These are phyloP conservation scores for Diglossa brunneiventris DNA, from an alignment of 2,113 vertebrate genomes.

Conservation along the genomic window DNA sequence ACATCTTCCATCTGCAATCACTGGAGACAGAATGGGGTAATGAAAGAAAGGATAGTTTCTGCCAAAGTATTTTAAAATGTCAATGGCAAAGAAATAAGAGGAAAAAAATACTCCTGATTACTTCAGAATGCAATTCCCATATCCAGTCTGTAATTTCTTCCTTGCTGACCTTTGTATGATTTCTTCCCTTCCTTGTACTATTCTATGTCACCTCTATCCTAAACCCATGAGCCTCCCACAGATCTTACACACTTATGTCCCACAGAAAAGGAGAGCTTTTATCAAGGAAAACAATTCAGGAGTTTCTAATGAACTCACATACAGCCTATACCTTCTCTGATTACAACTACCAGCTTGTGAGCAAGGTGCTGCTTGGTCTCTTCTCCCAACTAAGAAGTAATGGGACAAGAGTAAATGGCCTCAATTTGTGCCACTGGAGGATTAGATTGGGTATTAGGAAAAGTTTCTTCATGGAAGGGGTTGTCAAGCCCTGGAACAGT, in stretches of 20 bases:
- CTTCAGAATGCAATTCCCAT: neutral
- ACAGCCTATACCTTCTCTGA: neutral
- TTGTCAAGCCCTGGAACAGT: neutral
- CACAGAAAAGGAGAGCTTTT: neutral
- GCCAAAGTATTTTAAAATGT: neutral
- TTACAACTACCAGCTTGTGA: neutral
- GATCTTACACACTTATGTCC: neutral
- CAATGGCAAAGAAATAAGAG: neutral
- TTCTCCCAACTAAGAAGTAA: neutral
- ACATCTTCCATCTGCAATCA: neutral
- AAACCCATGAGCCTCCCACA: neutral
- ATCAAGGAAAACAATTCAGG: neutral
- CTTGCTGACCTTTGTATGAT: neutral
- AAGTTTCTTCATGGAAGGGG: neutral
- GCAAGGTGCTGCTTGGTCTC: neutral
- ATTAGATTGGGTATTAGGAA: neutral
- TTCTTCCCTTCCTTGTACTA: neutral
- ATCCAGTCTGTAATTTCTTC: neutral
- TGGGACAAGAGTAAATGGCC: neutral
- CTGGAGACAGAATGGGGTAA: neutral
- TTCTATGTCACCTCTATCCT: neutral
- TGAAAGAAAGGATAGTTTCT: neutral
- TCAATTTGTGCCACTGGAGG: neutral
- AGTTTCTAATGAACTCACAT: neutral
- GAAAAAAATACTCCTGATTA: neutral